Percentiles rank a stretch among this genome's conserved stretches.
Evolutionary conservation across 2,113 vertebrate genomes (phyloP).

Genomic region (Syrmaticus mikado): DNA sequence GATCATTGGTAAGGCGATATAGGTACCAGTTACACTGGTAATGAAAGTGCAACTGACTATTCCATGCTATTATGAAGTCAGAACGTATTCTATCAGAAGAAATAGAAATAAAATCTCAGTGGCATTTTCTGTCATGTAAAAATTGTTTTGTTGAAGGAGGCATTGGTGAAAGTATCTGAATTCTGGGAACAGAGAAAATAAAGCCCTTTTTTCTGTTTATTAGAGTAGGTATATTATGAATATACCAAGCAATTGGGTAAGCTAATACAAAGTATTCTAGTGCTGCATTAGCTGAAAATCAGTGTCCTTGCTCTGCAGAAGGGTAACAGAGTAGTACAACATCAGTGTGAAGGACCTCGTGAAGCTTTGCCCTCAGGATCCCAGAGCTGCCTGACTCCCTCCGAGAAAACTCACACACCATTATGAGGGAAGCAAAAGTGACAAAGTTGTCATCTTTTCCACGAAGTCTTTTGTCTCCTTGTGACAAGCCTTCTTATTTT

Average conservation of each 20-base stretch:
- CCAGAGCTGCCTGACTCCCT: background rate
- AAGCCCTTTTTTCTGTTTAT: background rate
- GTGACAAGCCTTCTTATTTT: background rate
- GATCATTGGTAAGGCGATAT: accelerated
- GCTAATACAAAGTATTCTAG: background rate
- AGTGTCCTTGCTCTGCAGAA: background rate
- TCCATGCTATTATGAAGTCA: background rate
- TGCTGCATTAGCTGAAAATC: background rate
- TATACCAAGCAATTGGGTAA: background rate
- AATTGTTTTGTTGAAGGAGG: background rate
- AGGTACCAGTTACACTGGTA: background rate
- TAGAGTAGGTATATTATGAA: background rate
- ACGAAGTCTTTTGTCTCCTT: background rate
- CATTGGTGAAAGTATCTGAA: background rate
- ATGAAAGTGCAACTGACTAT: background rate
- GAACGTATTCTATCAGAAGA: background rate
- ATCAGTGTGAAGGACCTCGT: background rate
- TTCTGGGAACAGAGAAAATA: background rate
- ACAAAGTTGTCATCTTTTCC: background rate
- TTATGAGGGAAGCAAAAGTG: background rate
- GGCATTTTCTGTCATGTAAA: background rate
- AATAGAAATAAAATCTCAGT: background rate
- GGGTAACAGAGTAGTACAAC: background rate
- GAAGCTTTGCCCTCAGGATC: background rate
- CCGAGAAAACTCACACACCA: background rate